A percentile compares a stretch with the other conserved stretches of the same genome.
Evolutionary conservation across 2,113 vertebrate genomes (phyloP).

Genomic region (Phalacrocorax aristotelis): DNA sequence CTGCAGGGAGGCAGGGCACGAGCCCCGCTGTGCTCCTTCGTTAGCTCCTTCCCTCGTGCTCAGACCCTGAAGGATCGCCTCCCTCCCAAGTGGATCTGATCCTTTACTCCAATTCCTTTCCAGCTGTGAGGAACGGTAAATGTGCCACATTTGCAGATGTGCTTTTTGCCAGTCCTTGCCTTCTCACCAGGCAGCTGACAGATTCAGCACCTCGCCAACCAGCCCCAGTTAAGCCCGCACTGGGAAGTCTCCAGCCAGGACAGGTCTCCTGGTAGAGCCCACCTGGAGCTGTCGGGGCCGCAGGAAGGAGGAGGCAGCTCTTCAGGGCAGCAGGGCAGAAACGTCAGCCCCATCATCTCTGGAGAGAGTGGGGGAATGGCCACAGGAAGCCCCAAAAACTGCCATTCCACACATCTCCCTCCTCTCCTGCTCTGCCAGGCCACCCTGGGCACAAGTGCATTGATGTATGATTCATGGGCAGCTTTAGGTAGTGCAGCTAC

Average conservation of each 20-base stretch:
- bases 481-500: neutral
- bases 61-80: neutral
- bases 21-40: neutral
- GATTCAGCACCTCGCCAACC: neutral
- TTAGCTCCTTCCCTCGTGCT: neutral
- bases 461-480: neutral
- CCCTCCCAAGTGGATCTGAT: neutral
- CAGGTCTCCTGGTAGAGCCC: neutral
- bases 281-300: rapidly evolving
- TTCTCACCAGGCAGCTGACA: neutral
- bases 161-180: neutral
- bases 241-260: neutral
- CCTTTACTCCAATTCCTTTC: neutral
- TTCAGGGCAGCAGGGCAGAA: neutral
- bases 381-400: neutral
- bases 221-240: neutral
- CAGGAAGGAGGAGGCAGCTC: neutral
- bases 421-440: neutral
- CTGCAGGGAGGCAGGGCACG: neutral
- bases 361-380: neutral
- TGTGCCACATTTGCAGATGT: neutral
- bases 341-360: no score
- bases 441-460: neutral
- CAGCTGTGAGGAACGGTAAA: neutral
- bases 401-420: neutral